Base-by-base conservation (phyloP, 2,113 vertebrate species). In the Galeopterus variegatus region DNA sequence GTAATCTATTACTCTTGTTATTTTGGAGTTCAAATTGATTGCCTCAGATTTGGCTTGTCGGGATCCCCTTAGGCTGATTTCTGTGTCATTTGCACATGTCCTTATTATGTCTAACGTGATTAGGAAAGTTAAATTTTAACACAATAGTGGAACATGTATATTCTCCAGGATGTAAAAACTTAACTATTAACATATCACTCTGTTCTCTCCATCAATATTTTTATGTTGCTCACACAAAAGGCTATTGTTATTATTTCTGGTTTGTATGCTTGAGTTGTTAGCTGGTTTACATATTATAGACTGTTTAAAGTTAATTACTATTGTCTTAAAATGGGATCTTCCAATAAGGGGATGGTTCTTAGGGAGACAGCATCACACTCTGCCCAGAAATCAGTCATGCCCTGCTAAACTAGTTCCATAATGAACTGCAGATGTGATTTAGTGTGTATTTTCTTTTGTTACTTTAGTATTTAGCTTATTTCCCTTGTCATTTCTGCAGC, bases 381-480 rank as follows among this genome's bases (percentile, higher is more conserved):
- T 94, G 52, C 10, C 21, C 45, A 67, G 58, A 85, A 94, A 73
- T 94, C 85, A 96, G 45, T 79, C 26, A 17, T 93, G 54, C 36
- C 64, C 17, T 45, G 54, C 60, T 93, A 54, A 90, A 56, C 36
- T 77, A 4, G 94, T 88, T 91, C 52, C 48, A 15, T 77, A 85
- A 82, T 93, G 85, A 95, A 84, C 28, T 48, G 23, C 54, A 80
- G 85, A 50, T 85, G 58, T 60, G 64, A 62, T 69, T 86, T 41
- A 26, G n/a, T 80, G 21, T 70, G n/a, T 86, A 70, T 67, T 92
- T 92, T 73, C 72, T 88, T 79, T 88, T 54, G 26, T 89, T 69
- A 36, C 64, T 96, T 95, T 97, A 94, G 82, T 95, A 70, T 85
- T 94, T 94, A 90, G 48, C 28, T 90, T 92, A 91, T 96, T 97